Evolutionary conservation across 1,140 invertebrate species (phyloP).

Genomic region (Arion vulgaris): DNA sequence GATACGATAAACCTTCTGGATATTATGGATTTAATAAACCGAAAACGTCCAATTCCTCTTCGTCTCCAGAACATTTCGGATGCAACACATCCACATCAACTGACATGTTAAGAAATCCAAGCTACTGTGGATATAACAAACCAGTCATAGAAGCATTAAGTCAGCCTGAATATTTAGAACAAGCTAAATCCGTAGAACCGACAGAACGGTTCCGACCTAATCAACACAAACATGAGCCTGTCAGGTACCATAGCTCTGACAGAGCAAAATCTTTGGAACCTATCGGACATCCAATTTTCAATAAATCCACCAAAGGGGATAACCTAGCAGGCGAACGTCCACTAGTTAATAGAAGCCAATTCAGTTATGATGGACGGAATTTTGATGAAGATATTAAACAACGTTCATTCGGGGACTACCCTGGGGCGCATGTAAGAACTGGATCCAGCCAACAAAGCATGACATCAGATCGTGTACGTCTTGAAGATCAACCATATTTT

Average conservation of each 20-base stretch:
- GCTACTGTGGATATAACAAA: neutral
- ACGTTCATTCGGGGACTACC: neutral
- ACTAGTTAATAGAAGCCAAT: neutral
- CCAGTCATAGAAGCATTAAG: neutral
- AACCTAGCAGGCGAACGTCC: neutral
- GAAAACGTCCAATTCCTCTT: neutral
- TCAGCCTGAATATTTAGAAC: neutral
- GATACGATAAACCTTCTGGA: neutral
- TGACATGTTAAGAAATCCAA: neutral
- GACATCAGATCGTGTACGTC: neutral
- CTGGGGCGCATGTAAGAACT: neutral
- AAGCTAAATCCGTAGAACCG: neutral
- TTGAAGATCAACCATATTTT: neutral
- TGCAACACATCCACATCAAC: neutral
- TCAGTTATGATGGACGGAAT: neutral
- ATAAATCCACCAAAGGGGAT: neutral
- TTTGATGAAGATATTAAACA: neutral
- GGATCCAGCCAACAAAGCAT: neutral
- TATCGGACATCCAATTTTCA: neutral
- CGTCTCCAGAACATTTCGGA: neutral
- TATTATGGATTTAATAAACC: constrained; percentile 21
- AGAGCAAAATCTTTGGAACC: constrained; percentile 20
- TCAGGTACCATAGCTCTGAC: neutral
- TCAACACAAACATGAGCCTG: neutral
- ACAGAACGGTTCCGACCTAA: neutral